Evolutionary conservation across 2,888 invertebrate species (phyloP).

Genomic region (Malthinus seriepunctatus): DNA sequence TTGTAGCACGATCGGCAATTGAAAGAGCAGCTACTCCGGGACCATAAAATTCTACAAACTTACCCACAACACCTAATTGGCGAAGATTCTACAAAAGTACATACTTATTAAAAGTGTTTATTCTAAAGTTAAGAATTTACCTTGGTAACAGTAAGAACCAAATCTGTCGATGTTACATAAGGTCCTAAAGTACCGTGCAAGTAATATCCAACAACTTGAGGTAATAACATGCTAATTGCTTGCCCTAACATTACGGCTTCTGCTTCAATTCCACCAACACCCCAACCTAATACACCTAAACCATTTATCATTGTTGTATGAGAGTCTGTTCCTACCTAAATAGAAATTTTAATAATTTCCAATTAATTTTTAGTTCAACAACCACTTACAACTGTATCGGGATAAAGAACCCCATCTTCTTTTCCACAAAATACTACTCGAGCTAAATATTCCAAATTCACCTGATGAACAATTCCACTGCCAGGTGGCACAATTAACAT

Average conservation of each 20-base stretch:
- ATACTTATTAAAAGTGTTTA: not conserved
- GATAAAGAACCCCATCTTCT: slow-evolving; percentile 63
- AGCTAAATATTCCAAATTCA: slow-evolving; percentile 93
- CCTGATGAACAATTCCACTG: slow-evolving; percentile 98
- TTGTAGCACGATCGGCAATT: slow-evolving; percentile 96
- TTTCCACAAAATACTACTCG: slow-evolving; percentile 82
- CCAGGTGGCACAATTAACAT: slow-evolving; percentile 98
- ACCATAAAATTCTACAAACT: slow-evolving; percentile 99
- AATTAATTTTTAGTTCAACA: not conserved
- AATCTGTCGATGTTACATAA: slow-evolving; percentile 92
- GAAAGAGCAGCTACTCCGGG: slow-evolving; percentile 88
- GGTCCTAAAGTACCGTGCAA: slow-evolving; percentile 79
- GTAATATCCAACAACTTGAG: slow-evolving; percentile 94
- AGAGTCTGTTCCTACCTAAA: slow-evolving; percentile 91
- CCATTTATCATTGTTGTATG: slow-evolving; percentile 99
- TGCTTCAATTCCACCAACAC: slow-evolving; percentile 95
- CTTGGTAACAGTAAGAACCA: slow-evolving; percentile 97
- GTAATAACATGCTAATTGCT: slow-evolving; percentile 94
- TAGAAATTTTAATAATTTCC: slow-evolving; percentile 7
- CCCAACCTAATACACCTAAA: slow-evolving; percentile 96
- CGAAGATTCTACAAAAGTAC: slow-evolving; percentile 65
- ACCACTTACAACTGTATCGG: slow-evolving; percentile 70
- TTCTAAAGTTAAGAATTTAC: slow-evolving; percentile 59
- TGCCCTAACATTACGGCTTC: slow-evolving; percentile 99
- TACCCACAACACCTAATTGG: slow-evolving; percentile 94